These are phyloP conservation scores for Rotaria socialis DNA, from an alignment of 2,888 invertebrate species.

Conservation along the genomic window DNA sequence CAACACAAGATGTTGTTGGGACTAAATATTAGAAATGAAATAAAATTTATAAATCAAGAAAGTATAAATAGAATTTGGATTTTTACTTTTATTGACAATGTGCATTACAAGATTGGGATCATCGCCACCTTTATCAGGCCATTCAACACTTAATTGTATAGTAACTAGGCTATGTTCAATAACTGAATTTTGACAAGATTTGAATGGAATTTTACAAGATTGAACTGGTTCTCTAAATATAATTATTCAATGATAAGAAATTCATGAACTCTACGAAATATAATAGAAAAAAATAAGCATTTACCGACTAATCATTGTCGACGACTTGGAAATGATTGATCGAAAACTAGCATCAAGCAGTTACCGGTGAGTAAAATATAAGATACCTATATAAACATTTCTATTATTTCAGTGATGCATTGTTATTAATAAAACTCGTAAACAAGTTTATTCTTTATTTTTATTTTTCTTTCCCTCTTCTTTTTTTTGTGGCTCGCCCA, in stretches of 20 bases:
- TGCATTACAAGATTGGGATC: background rate
- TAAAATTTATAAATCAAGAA: background rate
- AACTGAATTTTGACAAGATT: background rate
- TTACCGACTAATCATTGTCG: background rate
- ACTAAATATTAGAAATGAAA: background rate
- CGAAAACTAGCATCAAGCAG: no score
- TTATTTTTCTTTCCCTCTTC: no score
- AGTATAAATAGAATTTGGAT: background rate
- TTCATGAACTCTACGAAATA: no score
- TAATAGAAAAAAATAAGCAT: no score
- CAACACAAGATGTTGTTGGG: background rate
- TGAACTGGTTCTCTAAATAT: background rate
- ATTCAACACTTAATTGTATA: background rate
- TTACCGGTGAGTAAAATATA: no score
- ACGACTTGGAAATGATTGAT: no score
- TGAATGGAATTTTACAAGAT: background rate
- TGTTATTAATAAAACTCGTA: no score
- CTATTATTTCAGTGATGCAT: no score
- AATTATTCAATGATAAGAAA: background rate
- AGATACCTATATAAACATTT: no score
- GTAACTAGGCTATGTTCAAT: background rate
- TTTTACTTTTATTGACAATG: background rate
- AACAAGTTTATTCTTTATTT: no score
- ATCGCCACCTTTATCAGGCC: background rate
- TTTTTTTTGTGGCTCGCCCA: no score